phyloP scores from a whole-genome alignment of 2,797 vertebrate species.

The Molossus alvarezi region DNA sequence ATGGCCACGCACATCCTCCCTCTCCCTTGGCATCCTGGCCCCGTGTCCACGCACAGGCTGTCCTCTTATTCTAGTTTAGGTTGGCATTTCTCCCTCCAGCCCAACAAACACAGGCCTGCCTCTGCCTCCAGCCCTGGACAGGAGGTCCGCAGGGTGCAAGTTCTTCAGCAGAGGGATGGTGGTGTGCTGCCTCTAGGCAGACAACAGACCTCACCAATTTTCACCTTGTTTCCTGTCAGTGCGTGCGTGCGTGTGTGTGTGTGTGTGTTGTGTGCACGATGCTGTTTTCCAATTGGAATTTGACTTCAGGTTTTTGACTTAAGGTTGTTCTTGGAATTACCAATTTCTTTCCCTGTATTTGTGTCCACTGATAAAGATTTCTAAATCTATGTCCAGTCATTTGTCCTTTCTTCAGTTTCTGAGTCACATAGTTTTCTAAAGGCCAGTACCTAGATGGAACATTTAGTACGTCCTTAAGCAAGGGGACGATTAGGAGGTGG shows the following conservation, averaged over 20 bases:
- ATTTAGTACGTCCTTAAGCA: neutral
- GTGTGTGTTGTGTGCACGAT: neutral
- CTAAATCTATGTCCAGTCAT: constrained; percentile 1
- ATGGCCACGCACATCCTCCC: neutral
- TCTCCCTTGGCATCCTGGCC: neutral
- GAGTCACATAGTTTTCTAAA: constrained; percentile 31
- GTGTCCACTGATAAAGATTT: constrained; percentile 28
- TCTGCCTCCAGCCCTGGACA: neutral
- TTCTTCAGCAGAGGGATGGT: neutral
- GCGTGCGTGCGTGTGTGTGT: rapidly evolving
- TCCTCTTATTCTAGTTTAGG: neutral
- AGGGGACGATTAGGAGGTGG: neutral
- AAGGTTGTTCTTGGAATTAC: constrained; percentile 44
- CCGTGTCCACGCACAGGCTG: neutral
- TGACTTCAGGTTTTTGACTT: neutral
- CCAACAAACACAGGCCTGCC: neutral
- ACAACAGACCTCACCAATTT: neutral
- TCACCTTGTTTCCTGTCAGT: neutral
- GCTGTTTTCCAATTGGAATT: constrained; percentile 48
- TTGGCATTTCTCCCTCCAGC: neutral
- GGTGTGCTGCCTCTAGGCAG: neutral
- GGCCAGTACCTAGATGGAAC: neutral
- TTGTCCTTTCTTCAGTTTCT: constrained; percentile 56
- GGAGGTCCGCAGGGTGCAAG: neutral
- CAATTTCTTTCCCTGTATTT: constrained; percentile 25